These are phyloP conservation scores for Polydesmus complanatus DNA, from an alignment of 2,888 invertebrate species.

Conservation along the genomic window DNA sequence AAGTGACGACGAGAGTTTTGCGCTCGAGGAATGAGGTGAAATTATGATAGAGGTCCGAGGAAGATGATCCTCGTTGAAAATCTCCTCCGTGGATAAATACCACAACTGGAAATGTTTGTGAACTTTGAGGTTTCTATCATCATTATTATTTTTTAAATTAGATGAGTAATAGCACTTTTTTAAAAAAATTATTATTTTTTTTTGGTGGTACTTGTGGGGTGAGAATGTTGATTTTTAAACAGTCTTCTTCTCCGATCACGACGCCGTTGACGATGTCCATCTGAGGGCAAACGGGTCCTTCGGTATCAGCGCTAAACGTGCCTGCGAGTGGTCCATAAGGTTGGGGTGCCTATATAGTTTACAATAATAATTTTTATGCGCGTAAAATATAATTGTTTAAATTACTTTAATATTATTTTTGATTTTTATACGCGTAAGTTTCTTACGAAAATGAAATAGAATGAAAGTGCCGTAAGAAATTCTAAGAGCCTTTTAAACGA, in stretches of 20 bases:
- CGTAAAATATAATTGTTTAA: no score
- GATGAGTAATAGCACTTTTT: no score
- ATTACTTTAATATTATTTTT: no score
- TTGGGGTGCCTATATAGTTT: slow-evolving; percentile 10
- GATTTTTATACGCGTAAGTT: no score
- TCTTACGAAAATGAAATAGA: no score
- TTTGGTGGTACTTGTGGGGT: neutral
- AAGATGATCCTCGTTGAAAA: neutral
- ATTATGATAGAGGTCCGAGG: neutral
- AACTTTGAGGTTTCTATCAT: neutral
- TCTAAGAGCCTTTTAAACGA: no score
- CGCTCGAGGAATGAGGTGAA: neutral
- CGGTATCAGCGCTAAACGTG: neutral
- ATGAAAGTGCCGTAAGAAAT: no score
- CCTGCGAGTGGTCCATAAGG: neutral
- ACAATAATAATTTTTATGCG: no score
- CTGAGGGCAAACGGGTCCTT: neutral
- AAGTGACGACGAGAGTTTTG: neutral
- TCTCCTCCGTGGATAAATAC: neutral
- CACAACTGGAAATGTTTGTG: neutral
- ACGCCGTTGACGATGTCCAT: neutral
- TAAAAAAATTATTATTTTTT: no score
- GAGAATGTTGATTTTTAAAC: neutral
- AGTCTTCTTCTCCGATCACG: neutral
- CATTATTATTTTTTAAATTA: no score